Evolutionary conservation across 2,888 invertebrate species (phyloP).

Genomic region (Bhutanitis thaidina): DNA sequence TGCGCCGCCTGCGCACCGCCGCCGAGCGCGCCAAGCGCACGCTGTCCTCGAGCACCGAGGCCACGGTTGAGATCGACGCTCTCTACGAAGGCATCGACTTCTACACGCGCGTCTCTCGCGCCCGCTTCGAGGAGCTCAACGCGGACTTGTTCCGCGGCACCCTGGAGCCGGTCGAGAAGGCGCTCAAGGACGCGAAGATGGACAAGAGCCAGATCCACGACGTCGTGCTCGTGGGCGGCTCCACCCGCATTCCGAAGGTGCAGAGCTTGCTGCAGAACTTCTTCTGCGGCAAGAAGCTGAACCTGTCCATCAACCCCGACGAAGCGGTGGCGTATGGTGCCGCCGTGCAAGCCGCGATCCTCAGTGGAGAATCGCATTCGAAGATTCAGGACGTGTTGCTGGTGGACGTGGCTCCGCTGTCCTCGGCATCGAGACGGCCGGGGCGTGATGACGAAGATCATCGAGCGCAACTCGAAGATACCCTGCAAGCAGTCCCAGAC

Average conservation of each 20-base stretch:
- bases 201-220: slow-evolving; percentile 88
- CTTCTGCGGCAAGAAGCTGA: slow-evolving; percentile 86
- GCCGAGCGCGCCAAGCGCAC: slow-evolving; percentile 89
- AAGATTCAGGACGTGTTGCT: slow-evolving; percentile 84
- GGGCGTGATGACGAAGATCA: slow-evolving; percentile 89
- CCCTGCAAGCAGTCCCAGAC: slow-evolving; percentile 66
- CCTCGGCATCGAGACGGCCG: slow-evolving; percentile 89
- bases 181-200: slow-evolving; percentile 87
- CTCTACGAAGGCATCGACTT: slow-evolving; percentile 85
- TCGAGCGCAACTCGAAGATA: slow-evolving; percentile 85
- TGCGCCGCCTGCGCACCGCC: slow-evolving; percentile 86
- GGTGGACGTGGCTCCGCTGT: slow-evolving; percentile 82
- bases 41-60: slow-evolving; percentile 87
- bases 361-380: slow-evolving; percentile 86
- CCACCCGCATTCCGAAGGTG: slow-evolving; percentile 89
- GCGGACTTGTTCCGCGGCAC: slow-evolving; percentile 86
- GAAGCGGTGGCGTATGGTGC: slow-evolving; percentile 91
- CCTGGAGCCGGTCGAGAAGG: slow-evolving; percentile 88
- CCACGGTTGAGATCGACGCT: slow-evolving; percentile 87
- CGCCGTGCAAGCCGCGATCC: slow-evolving; percentile 86
- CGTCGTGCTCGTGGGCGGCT: slow-evolving; percentile 90
- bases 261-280: slow-evolving; percentile 87
- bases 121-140: slow-evolving; percentile 88
- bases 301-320: slow-evolving; percentile 88
- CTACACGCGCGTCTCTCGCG: slow-evolving; percentile 85